phyloP scores from a whole-genome alignment of 2,797 vertebrate genomes.

The Nannoperca obscura region DNA sequence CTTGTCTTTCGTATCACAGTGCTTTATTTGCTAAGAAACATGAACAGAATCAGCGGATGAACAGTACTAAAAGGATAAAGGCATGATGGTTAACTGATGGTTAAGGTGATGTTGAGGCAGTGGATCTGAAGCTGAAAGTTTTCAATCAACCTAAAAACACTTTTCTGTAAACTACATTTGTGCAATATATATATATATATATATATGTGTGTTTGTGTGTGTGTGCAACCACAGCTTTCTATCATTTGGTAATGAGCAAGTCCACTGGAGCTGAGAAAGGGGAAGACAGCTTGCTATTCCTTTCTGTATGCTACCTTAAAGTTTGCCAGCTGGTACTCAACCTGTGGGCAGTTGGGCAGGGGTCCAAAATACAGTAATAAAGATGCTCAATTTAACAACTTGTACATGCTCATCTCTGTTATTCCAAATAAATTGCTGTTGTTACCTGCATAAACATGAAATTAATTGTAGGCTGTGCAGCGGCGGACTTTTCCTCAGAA shows the following conservation, averaged over 20 bases:
- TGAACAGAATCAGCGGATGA: background rate
- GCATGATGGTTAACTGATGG: background rate
- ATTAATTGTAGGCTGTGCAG: background rate
- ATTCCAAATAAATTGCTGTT: background rate
- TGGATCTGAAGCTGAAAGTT: background rate
- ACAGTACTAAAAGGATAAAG: background rate
- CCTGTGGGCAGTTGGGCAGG: constrained; percentile 30
- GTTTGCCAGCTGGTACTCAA: constrained; percentile 47
- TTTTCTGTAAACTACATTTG: background rate
- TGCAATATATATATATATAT: background rate
- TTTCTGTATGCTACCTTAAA: constrained; percentile 11
- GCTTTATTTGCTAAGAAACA: constrained; percentile 18
- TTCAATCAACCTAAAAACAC: background rate
- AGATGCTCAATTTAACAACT: constrained; percentile 35
- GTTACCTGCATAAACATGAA: constrained; percentile 8
- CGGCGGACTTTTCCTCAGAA: background rate
- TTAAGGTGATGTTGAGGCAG: background rate
- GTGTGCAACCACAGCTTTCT: background rate
- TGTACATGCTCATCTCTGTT: constrained; percentile 10
- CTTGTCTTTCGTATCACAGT: background rate
- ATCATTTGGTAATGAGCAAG: constrained; percentile 36
- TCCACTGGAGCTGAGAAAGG: constrained; percentile 2
- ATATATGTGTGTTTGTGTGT: background rate
- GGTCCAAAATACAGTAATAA: constrained; percentile 49
- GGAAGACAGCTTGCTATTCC: constrained; percentile 24